Base-by-base conservation (phyloP, 1,140 invertebrate species). In the Neotoxoptera formosana region DNA sequence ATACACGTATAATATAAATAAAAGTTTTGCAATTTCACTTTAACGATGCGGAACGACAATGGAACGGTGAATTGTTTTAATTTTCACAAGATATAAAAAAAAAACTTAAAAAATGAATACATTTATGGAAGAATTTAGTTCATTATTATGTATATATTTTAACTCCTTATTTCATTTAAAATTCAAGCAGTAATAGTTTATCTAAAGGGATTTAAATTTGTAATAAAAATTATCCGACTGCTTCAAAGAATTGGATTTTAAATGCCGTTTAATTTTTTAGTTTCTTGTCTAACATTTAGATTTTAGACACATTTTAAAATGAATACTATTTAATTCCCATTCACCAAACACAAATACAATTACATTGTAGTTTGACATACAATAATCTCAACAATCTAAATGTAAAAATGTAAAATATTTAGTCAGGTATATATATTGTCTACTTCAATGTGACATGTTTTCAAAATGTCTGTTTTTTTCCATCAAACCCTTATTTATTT, bases 1-100 rank as follows among this genome's bases (percentile, higher is more conserved):
- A n/a, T 76, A 76, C 60, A n/a, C 30, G 60, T n/a, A 76, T 76
- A 76, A 76, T 76, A 76, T 76, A 76, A 76, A 76, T 76, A 76
- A 76, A 76, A 76, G 60, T 76, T 76, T 76, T 76, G 60, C 60
- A 76, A 76, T 76, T 34, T 76, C 60, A 76, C 30, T 76, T 76
- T n/a, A 76, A 76, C 60, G 30, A 34, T 76, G 60, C 30, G 60
- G 60, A 76, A 76, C 60, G 60, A 76, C 60, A n/a, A 76, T 76
- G 14, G 60, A n/a, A 76, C 60, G 30, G n/a, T 76, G 60, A 76
- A 76, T 76, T 76, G 60, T 76, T 76, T 76, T 76, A 76, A 76
- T 76, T 76, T 76, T 76, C 60, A 76, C 60, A 76, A 76, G 30
- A 67, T 67, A 67, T 67, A n/a, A 67, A 67, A 67, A 76, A 76